A percentile compares a stretch with the other conserved stretches of the same genome.
These are phyloP conservation scores for Sitta carolinensis DNA, from an alignment of 2,797 vertebrate genomes.

Conservation along the genomic window DNA sequence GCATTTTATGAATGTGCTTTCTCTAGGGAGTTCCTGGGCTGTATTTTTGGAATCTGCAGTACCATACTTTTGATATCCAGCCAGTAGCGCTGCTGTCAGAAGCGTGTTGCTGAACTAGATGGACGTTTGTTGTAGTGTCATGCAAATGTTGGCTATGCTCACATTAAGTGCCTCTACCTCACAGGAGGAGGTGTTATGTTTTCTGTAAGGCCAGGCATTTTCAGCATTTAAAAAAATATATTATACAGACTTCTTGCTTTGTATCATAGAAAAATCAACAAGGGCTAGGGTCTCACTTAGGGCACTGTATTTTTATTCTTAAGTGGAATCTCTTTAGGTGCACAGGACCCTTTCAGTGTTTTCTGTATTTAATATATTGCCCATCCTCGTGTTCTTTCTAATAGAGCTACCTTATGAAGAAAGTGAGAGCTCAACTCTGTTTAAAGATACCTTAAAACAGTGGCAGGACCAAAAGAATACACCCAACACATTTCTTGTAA, in stretches of 20 bases:
- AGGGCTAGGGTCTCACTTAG: neutral
- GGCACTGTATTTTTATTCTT: neutral
- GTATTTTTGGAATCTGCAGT: neutral
- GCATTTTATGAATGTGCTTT: neutral
- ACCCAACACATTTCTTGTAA: slow-evolving; percentile 52
- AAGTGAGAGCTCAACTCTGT: neutral
- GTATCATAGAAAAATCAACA: neutral
- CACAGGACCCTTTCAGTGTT: neutral
- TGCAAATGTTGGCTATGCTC: neutral
- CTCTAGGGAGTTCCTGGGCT: neutral
- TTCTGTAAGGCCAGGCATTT: neutral
- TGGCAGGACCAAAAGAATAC: slow-evolving; percentile 34
- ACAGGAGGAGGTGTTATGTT: neutral
- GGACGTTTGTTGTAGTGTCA: neutral
- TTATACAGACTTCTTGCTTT: neutral
- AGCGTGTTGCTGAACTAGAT: neutral
- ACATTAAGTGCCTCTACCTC: neutral
- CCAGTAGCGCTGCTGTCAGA: accelerated
- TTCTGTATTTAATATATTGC: neutral
- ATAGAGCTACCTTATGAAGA: slow-evolving; percentile 18
- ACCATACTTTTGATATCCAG: accelerated
- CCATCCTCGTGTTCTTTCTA: neutral
- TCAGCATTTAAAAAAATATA: neutral
- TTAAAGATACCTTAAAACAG: slow-evolving; percentile 27
- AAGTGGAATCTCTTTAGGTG: neutral